Evolutionary conservation across 2,888 invertebrate species (phyloP), one percentile per base, ranked within the genome.

Genomic region (Kryphioiulus occultus): DNA sequence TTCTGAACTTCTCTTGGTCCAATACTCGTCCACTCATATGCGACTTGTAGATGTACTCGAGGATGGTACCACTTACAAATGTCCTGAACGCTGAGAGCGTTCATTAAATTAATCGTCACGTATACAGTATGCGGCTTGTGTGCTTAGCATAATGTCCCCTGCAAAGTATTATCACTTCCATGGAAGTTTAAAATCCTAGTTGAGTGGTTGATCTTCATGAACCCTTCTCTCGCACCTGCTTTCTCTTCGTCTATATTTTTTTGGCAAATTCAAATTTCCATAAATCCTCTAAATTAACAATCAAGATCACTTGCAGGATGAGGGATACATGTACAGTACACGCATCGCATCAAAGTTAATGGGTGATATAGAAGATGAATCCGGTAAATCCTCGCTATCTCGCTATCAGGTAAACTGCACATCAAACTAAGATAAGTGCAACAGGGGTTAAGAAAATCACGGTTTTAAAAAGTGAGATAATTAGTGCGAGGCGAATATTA

Each of bases 391-490:
- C 9, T 59, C n/a, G n/a, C 68, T 68, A 68, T 68, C 68, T 26
- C 26, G 12, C 68, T 68, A 68, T 68, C 68, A 68, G 68, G n/a
- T 68, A 26, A 68, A 68, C 68, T 68, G 68, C 68, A 10, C 26
- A 68, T 68, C 68, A 68, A 68, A 68, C 26, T 68, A 2, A 68
- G 68, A 68, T 68, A 68, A 26, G 26, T 26, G 68, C 68, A 26
- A 68, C 68, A 68, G 26, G 68, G 26, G 68, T 68, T 68, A 68
- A 26, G 26, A 26, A 26, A 26, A 19, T 68, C 68, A 10, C 5
- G 26, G 68, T 68, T 68, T 68, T 68, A 22, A 68, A 68, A 68
- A 68, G 26, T 26, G n/a, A 68, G 68, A 68, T 68, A 68, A 68
- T 68, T 68, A 68, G 68, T 26, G 68, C 26, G 2, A 26, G 26